These are phyloP conservation scores for Leptinotarsa haldemani DNA, from an alignment of 2,888 invertebrate species.

Conservation along the genomic window DNA sequence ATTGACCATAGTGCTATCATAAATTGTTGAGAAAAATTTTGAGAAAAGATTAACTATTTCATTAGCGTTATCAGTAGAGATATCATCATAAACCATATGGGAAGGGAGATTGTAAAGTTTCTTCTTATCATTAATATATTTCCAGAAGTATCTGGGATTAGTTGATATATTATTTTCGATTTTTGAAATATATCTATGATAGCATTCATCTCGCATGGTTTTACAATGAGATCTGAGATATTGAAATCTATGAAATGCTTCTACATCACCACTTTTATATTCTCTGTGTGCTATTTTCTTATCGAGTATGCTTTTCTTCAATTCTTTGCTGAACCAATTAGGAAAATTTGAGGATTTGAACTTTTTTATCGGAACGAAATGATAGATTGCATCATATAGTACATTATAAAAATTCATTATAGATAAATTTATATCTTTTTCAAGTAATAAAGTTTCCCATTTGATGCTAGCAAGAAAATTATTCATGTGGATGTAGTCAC, in stretches of 20 bases:
- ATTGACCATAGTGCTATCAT: too few relatives aligned
- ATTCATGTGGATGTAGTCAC: too few relatives aligned
- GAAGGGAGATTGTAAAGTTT: too few relatives aligned
- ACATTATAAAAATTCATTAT: too few relatives aligned
- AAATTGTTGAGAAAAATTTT: not conserved
- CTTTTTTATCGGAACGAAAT: constrained; percentile 20
- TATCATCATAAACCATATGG: too few relatives aligned
- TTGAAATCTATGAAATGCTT: constrained; percentile 17
- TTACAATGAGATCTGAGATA: constrained; percentile 12
- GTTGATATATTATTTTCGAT: constrained; percentile 17
- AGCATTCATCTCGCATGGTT: too few relatives aligned
- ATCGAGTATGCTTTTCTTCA: constrained; percentile 17
- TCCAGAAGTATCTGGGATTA: constrained; percentile 18
- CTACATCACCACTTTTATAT: constrained; percentile 18
- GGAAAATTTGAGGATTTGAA: constrained; percentile 20
- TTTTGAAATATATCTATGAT: constrained; percentile 20
- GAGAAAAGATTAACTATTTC: too few relatives aligned
- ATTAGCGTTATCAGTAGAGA: too few relatives aligned
- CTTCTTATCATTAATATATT: too few relatives aligned
- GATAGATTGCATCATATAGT: constrained; percentile 13
- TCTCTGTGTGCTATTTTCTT: constrained; percentile 23
- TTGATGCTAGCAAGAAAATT: too few relatives aligned
- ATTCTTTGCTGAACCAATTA: constrained; percentile 17
- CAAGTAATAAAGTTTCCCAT: too few relatives aligned
- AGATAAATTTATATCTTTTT: too few relatives aligned